phyloP scores from a whole-genome alignment of 1,140 invertebrate species.

The Carcinoscorpius rotundicauda region DNA sequence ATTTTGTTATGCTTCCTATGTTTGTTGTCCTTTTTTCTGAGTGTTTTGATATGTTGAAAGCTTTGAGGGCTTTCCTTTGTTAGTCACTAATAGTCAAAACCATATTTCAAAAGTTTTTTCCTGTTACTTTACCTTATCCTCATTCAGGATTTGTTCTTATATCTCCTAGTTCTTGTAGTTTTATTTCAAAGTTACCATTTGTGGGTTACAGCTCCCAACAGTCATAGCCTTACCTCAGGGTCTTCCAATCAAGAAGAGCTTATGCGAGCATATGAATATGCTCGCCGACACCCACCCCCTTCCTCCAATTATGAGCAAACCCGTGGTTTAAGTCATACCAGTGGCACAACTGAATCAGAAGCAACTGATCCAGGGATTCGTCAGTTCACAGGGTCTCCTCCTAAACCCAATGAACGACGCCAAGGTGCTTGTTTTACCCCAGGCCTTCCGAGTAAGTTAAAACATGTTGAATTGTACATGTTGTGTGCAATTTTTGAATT shows the following conservation, averaged over 20 bases:
- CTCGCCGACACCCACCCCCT: slow-evolving; percentile 25
- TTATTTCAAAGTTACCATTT: too few relatives aligned
- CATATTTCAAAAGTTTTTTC: too few relatives aligned
- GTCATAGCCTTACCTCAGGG: slow-evolving; percentile 21
- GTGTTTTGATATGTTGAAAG: too few relatives aligned
- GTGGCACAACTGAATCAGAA: slow-evolving; percentile 21
- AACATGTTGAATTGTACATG: too few relatives aligned
- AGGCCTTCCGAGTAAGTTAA: slow-evolving; percentile 4
- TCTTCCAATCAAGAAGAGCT: slow-evolving; percentile 37
- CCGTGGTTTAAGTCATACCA: slow-evolving; percentile 13
- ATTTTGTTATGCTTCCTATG: too few relatives aligned
- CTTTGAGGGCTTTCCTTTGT: too few relatives aligned
- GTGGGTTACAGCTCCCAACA: slow-evolving; percentile 16
- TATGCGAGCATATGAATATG: slow-evolving; percentile 34
- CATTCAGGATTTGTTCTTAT: too few relatives aligned
- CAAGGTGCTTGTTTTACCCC: slow-evolving; percentile 32
- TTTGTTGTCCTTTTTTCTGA: too few relatives aligned
- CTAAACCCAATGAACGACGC: slow-evolving; percentile 34
- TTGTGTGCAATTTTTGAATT: too few relatives aligned
- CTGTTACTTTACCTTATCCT: too few relatives aligned
- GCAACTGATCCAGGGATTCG: slow-evolving; percentile 36
- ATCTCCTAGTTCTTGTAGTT: too few relatives aligned
- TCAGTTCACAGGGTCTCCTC: slow-evolving; percentile 36
- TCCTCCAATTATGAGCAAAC: slow-evolving; percentile 14
- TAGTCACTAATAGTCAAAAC: too few relatives aligned